Evolutionary conservation across 2,797 vertebrate genomes (phyloP), one percentile per base, ranked within the genome.

Genomic region (Atherinosoma microstoma): DNA sequence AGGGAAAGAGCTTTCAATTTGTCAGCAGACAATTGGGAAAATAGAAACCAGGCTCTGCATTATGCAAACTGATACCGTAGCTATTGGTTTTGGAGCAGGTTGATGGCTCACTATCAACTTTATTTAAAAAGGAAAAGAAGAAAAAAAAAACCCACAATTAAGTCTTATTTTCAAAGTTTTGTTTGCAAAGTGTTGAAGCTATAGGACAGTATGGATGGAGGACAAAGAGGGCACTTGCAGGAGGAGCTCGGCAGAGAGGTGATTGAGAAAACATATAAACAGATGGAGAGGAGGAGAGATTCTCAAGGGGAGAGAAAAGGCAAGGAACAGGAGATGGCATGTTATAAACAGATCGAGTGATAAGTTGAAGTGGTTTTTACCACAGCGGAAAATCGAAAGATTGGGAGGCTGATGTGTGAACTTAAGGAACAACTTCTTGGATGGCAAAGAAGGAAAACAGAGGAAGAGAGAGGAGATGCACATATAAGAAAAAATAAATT

Each of bases 331-430:
- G 60, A 79, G 81, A 80, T 75, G 78, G 64, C 70, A 78, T 80
- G 73, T 77, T 79, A 86, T 82, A 84, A 88, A 90, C 87, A 89
- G 88, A 91, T 91, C 78, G 86, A 85, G 84, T 11, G 84, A 93
- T 94, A 91, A 81, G 60, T 88, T 78, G 79, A 88, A 90, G 81
- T 91, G 88, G 54, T 84, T 91, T 92, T 90, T 71, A 83, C 65
- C 64, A 70, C 24, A 53, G 67, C 79, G 72, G 83, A 87, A 91
- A 93, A 93, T 88, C 85, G 80, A 90, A 90, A 91, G 90, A 91
- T 87, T 84, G 83, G 84, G 67, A 77, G 78, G 58, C 62, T 80
- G 88, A 87, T 87, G 62, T 64, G 64, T 10, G 42, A 72, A 79
- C 56, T 54, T 59, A 60, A 80, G 76, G 67, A 85, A 22, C 53